Evolutionary conservation across 2,113 vertebrate genomes (phyloP).

Genomic region (Caranx melampygus): DNA sequence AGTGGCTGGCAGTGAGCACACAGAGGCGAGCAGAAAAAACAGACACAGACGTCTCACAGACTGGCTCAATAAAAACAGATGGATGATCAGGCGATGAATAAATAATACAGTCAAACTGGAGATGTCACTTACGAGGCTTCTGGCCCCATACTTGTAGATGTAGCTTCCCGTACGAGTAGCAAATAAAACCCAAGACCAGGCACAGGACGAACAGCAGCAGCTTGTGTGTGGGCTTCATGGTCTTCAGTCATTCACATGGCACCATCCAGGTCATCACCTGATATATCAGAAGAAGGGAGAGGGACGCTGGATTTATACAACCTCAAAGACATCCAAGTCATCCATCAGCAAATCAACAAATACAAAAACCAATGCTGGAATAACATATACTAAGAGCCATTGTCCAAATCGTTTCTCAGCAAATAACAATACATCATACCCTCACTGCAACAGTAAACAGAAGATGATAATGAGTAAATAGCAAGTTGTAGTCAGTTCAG

Average conservation of each 20-base stretch:
- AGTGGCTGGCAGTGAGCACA: slow-evolving; percentile 38
- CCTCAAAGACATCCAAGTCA: background rate
- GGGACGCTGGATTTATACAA: background rate
- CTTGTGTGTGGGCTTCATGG: slow-evolving; percentile 93
- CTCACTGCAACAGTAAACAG: background rate
- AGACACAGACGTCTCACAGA: slow-evolving; percentile 5
- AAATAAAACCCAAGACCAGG: slow-evolving; percentile 96
- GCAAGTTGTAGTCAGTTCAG: background rate
- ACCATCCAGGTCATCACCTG: slow-evolving; percentile 89
- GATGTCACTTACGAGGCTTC: slow-evolving; percentile 93
- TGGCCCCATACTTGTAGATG: slow-evolving; percentile 91
- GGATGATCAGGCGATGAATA: slow-evolving; percentile 24
- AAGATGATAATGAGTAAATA: background rate
- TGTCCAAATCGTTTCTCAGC: too few relatives aligned
- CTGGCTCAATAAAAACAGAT: slow-evolving; percentile 29
- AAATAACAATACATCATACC: slow-evolving; percentile 38
- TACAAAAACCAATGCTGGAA: background rate
- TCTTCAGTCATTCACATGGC: slow-evolving; percentile 93
- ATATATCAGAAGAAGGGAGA: slow-evolving; percentile 11
- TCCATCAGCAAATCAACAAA: background rate
- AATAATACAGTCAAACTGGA: slow-evolving; percentile 7
- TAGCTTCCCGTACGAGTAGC: slow-evolving; percentile 95
- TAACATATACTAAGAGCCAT: background rate
- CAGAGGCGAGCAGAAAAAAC: slow-evolving; percentile 36
- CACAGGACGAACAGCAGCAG: slow-evolving; percentile 95